Evolutionary conservation across 2,797 vertebrate genomes (phyloP).

Genomic region (Chanos chanos): DNA sequence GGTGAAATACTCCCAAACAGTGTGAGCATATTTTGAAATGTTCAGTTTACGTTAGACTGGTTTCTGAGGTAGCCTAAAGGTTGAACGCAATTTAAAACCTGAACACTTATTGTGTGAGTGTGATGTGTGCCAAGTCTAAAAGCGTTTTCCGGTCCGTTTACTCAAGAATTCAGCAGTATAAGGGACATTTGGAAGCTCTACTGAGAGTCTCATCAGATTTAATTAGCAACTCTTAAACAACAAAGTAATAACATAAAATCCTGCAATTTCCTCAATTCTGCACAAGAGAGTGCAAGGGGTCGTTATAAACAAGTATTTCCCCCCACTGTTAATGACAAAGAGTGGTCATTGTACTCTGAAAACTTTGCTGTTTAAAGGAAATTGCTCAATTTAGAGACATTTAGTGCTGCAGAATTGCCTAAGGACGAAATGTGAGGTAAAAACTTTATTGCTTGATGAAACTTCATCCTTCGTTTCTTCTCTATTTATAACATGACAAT

Average conservation of each 20-base stretch:
- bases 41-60: too few species aligned
- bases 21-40: too few species aligned
- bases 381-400: too few species aligned
- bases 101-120: too few species aligned
- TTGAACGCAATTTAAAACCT: too few species aligned
- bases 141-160: too few species aligned
- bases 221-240: constrained; percentile 27
- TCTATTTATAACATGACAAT: not conserved
- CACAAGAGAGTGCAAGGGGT: not conserved
- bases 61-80: too few species aligned
- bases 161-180: too few species aligned
- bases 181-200: not conserved
- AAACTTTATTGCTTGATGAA: constrained; percentile 3
- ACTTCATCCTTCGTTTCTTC: too few species aligned
- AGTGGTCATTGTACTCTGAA: not conserved
- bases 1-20: too few species aligned
- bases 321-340: not conserved
- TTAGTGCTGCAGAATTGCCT: too few species aligned
- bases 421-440: not conserved
- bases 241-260: constrained; percentile 37
- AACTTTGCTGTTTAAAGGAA: not conserved
- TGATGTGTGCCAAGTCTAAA: too few species aligned
- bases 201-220: constrained; percentile 35
- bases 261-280: constrained; percentile 32
- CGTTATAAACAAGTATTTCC: not conserved